These are phyloP conservation scores for Vanessa tameamea DNA, from an alignment of 1,140 invertebrate genomes.

Conservation along the genomic window DNA sequence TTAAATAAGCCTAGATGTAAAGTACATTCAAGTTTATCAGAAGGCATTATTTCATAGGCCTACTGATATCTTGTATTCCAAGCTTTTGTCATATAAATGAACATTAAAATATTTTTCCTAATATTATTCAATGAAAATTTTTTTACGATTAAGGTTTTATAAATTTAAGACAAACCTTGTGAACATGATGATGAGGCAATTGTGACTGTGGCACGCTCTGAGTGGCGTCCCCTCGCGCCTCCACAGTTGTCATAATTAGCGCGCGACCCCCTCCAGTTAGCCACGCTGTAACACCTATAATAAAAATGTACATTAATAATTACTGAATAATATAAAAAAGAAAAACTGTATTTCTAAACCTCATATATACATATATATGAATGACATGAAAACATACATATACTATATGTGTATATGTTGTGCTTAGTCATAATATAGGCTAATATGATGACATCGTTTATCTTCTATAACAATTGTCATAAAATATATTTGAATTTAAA, in stretches of 20 bases:
- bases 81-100: neutral
- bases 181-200: slow-evolving; percentile 64
- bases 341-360: no score
- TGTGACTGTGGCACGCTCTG: slow-evolving; percentile 62
- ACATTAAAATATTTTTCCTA: neutral
- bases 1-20: neutral
- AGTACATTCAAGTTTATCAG: neutral
- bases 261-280: slow-evolving; percentile 39
- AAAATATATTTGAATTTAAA: no score
- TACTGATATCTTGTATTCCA: neutral
- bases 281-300: slow-evolving; percentile 45
- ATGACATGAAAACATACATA: neutral
- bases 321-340: no score
- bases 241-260: slow-evolving; percentile 70
- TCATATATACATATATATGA: no score
- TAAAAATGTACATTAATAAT: neutral
- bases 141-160: neutral
- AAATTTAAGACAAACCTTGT: slow-evolving; percentile 55
- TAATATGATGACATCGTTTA: no score
- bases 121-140: no score
- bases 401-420: neutral
- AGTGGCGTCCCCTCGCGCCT: slow-evolving; percentile 63
- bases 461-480: no score
- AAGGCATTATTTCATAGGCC: neutral
- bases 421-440: no score